Base-by-base conservation (phyloP, 2,797 vertebrate genomes). In the Hydrolagus colliei region DNA sequence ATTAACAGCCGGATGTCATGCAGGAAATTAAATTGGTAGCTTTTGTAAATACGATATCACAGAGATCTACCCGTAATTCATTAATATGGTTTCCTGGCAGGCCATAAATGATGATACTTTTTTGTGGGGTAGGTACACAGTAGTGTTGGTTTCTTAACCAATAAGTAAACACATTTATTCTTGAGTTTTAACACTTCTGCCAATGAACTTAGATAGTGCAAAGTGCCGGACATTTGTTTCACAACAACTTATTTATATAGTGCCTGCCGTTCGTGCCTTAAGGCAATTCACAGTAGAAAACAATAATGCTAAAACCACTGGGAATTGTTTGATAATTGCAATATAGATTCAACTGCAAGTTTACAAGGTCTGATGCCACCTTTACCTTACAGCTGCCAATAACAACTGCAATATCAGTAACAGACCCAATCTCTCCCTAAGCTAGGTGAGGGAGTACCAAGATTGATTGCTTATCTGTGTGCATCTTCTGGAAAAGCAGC, bases 21-120 rank as follows among this genome's bases (percentile, higher is more conserved):
- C 87, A 93, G 93, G 92, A 95, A 94, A 95, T 95, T 93, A 88
- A 92, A 93, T 94, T 91, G 90, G 89, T 91, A 88, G 91, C 89
- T 89, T 90, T 89, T 88, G 88, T 90, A 91, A 89, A 92, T 90
- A 90, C 92, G 90, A 92, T 92, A 91, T 92, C 92, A 92, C 90
- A 88, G 91, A 87, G 90, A 90, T 89, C 89, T 91, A 88, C 86
- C 86, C 87, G 88, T 91, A 93, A 93, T 90, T 92, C 89, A 90
- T 93, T 88, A 91, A 90, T 88, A 90, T 88, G 88, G 89, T 87
- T 90, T 91, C 92, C 90, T 88, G 86, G 88, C 88, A 90, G 90
- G 86, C 41, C 78, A 89, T 89, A 88, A 89, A 65, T 87, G 85
- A 72, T 87, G 86, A 87, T 87, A 27, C 27, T 87, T 87, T 86